Evolutionary conservation across 2,113 vertebrate species (phyloP), one percentile per base, ranked within the genome.

Genomic region (Clarias magur): DNA sequence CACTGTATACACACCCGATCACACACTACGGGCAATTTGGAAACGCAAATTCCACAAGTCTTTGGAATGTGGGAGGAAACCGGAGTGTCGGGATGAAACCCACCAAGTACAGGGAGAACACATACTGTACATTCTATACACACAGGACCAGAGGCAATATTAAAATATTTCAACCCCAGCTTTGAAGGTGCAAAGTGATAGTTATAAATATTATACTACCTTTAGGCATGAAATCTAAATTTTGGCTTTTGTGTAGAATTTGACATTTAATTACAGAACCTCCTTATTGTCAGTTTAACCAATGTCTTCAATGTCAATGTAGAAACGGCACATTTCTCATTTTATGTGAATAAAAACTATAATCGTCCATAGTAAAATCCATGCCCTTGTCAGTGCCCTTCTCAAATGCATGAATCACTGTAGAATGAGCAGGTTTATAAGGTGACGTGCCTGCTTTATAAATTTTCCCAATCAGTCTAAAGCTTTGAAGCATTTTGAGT

Each of bases 301-400:
- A 1, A 19, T 8, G 34, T 73, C 38, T 23, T 42, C 38, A 25
- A 21, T 12, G 30, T 54, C 11, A 13, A 10, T 34, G 68, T 27
- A 60, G 17, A 60, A 17, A 34, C n/a, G 19, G 25, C 54, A 56
- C 17, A 81, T 85, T 60, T 63, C 88, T 65, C n/a, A 76, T 85
- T n/a, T 48, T 27, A 23, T 75, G 68, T 48, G 30, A 65, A 68
- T 23, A 34, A 85, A 42, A 79, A 25, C 8, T 53, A 19, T 17
- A 94, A 93, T 87, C 92, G 91, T 93, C 92, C 38, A 84, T 76
- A 89, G 60, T 88, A 86, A 56, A 21, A 1, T 10, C 83, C 76
- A 90, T 92, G 91, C 87, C 87, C 84, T 68, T 90, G 89, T 88
- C 19, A 87, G 83, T 67, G 21, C 42, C 19, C 8, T 38, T 70